Base-by-base conservation (phyloP, 2,113 vertebrate genomes). In the Myrmecobius fasciatus region DNA sequence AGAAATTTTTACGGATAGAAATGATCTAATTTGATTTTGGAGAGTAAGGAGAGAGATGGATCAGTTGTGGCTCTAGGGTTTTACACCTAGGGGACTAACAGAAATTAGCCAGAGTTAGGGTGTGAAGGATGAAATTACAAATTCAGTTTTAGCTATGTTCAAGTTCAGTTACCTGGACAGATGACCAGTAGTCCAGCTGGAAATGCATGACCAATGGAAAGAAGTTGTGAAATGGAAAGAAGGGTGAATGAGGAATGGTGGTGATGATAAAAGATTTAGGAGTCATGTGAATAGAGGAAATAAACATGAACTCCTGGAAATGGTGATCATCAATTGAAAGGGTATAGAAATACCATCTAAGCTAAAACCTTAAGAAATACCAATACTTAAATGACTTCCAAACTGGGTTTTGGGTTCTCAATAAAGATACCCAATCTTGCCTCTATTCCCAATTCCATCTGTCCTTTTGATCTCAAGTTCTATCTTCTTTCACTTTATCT, bases 191-290 rank as follows among this genome's bases (percentile, higher is more conserved):
- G 28, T 67, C 56, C 56, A 31, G 31, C 12, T 75, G 20, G 60
- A 75, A 75, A 75, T n/a, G 60, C 28, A n/a, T n/a, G 31, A n/a
- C 1, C n/a, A 11, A 8, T n/a, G 60, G 36, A n/a, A 75, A 75
- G 60, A n/a, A 17, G 60, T n/a, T 75, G 31, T n/a, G n/a, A n/a
- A n/a, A n/a, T n/a, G n/a, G n/a, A n/a, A n/a, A n/a, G 36, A 25
- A 0, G 53, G 53, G 3, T 25, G 12, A 3, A 1, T 14, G 28
- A 2, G 56, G 25, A 1, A 0, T 26, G 53, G 25, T 10, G 9
- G 49, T 48, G 3, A 48, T 49, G 49, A 49, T 51, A 51, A 56
- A 60, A 60, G 56, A 60, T 31, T 60, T 31, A 75, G 31, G 60
- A 36, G 17, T n/a, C 67, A n/a, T n/a, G 17, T 83, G 67, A 83